Evolutionary conservation across 2,113 vertebrate genomes (phyloP).

Genomic region (Mustela nigripes): DNA sequence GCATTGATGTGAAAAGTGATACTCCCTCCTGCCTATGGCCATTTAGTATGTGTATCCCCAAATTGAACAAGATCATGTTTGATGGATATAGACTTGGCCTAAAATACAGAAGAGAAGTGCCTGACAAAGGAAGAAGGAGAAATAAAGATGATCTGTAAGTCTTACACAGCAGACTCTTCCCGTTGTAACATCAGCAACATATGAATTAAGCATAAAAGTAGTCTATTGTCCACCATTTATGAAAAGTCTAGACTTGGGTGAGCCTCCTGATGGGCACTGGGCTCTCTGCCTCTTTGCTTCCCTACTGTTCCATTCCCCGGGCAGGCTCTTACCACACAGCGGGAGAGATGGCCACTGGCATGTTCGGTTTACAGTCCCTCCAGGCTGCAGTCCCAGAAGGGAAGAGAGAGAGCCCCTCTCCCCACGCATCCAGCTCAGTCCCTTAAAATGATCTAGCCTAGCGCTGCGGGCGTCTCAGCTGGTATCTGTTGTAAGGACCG

Average conservation of each 20-base stretch:
- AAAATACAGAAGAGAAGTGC: background rate
- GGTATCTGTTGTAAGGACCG: background rate
- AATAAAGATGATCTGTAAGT: no score
- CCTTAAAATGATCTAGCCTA: background rate
- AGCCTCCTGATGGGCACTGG: background rate
- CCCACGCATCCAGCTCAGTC: background rate
- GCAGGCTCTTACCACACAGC: accelerated
- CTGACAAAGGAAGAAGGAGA: background rate
- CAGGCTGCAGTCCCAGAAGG: background rate
- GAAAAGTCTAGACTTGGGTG: background rate
- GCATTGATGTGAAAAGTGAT: background rate
- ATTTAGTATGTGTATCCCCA: background rate
- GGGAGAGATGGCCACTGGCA: background rate
- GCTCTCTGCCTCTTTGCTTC: no score
- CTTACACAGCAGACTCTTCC: background rate
- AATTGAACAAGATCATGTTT: background rate
- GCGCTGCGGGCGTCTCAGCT: background rate
- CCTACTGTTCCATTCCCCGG: background rate
- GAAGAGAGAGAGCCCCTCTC: background rate
- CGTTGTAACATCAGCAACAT: background rate
- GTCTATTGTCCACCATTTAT: background rate
- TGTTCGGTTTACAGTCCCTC: no score
- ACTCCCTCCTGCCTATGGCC: background rate
- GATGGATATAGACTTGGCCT: background rate
- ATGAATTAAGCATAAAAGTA: background rate